Conservation (phyloP, 92 coral and sea anemone species). For the Zoanthus gigantus region DNA sequence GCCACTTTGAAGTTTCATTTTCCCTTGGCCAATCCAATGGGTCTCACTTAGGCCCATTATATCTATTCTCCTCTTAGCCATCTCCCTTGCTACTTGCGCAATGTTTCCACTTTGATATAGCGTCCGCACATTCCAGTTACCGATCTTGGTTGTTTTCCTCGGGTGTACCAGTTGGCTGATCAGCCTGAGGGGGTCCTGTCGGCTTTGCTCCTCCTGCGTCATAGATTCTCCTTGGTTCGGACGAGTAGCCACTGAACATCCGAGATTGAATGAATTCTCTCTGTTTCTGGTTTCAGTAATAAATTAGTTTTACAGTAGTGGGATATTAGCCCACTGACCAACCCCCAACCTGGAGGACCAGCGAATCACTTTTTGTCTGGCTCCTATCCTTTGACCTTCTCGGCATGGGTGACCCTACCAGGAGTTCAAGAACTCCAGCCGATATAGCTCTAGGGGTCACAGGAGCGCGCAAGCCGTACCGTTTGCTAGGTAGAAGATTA, state of each 20-base stretch:
- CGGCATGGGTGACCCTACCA: too few relatives aligned
- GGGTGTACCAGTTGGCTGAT: constrained; percentile 13
- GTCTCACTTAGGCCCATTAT: constrained; percentile 25
- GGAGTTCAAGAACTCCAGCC: too few relatives aligned
- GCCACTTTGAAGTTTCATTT: not conserved
- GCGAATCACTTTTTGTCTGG: too few relatives aligned
- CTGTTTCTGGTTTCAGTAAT: not conserved
- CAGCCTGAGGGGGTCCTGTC: constrained; percentile 26
- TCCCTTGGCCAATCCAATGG: constrained; percentile 23
- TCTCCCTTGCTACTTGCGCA: too few relatives aligned
- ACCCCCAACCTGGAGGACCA: too few relatives aligned
- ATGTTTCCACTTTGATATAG: too few relatives aligned
- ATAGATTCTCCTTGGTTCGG: not conserved
- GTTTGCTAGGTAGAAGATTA: too few relatives aligned
- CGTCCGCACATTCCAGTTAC: not conserved
- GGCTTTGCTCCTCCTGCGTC: constrained; percentile 13
- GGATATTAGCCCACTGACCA: not conserved
- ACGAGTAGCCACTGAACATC: constrained; percentile 23
- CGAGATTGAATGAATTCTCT: not conserved
- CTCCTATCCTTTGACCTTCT: too few relatives aligned
- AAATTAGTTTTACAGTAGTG: constrained; percentile 17
- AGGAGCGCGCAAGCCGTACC: too few relatives aligned
- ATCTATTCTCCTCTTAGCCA: not conserved
- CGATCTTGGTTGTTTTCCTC: not conserved
- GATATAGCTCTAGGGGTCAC: too few relatives aligned